phyloP scores from a whole-genome alignment of 2,113 vertebrate species.

The Corythaixoides concolor region DNA sequence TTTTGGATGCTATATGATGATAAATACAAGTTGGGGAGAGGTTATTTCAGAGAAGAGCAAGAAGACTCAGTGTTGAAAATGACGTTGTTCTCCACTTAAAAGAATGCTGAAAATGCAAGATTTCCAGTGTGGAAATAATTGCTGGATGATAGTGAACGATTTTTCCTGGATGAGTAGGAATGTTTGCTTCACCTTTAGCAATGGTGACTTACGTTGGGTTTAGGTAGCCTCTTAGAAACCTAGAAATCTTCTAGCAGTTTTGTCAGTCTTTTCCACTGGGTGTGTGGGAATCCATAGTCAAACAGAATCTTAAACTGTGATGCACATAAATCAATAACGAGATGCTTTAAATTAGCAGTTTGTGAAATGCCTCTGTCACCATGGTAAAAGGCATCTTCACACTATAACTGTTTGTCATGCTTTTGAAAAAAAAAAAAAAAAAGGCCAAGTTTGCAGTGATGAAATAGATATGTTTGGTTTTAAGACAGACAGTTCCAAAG shows the following conservation, averaged over 20 bases:
- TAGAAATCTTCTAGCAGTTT: not conserved
- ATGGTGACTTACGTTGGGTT: not conserved
- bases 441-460: not conserved
- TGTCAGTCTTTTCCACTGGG: not conserved
- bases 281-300: not conserved
- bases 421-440: not conserved
- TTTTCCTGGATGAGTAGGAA: not conserved
- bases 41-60: not conserved
- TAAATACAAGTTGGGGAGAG: not conserved
- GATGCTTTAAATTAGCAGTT: not conserved
- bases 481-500: not conserved
- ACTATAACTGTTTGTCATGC: not conserved
- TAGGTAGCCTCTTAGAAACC: not conserved
- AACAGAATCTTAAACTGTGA: not conserved
- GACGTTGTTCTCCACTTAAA: fast-evolving
- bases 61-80: not conserved
- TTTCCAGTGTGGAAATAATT: not conserved
- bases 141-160: not conserved
- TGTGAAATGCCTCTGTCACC: not conserved
- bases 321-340: not conserved
- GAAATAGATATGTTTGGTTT: not conserved
- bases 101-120: not conserved
- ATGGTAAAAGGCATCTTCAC: not conserved
- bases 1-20: not conserved
- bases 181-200: not conserved